Evolutionary conservation across 1,140 invertebrate genomes (phyloP).

Genomic region (Doryteuthis pealeii): DNA sequence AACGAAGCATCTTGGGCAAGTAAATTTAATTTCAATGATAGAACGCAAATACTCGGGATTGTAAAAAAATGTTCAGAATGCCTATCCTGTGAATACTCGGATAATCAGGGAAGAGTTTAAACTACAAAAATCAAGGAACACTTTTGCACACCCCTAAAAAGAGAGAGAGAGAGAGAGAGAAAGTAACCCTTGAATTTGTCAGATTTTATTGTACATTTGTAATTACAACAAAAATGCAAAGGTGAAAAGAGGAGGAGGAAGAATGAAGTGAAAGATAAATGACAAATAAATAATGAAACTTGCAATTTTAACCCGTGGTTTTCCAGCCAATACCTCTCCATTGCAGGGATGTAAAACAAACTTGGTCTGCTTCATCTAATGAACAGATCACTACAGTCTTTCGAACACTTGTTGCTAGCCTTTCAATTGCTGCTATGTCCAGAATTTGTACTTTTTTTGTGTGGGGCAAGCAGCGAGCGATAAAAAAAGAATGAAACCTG

Average conservation of each 20-base stretch:
- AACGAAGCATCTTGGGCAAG: too few relatives aligned
- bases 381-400: constrained; percentile 55
- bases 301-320: background rate
- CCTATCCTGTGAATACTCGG: too few relatives aligned
- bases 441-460: constrained; percentile 39
- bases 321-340: constrained; percentile 53
- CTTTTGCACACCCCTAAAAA: too few relatives aligned
- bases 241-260: too few relatives aligned
- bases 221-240: background rate
- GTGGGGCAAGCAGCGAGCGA: constrained; percentile 55
- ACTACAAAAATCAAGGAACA: too few relatives aligned
- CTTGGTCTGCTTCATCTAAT: constrained; percentile 30
- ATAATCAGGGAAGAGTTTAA: too few relatives aligned
- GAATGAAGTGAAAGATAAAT: background rate
- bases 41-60: too few relatives aligned
- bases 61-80: too few relatives aligned
- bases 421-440: constrained; percentile 53
- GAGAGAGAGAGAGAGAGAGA: too few relatives aligned
- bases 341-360: constrained; percentile 51
- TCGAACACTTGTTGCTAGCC: constrained; percentile 53
- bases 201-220: constrained; percentile 3
- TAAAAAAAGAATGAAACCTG: constrained; percentile 58
- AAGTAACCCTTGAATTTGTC: too few relatives aligned
- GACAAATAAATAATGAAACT: background rate
- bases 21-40: too few relatives aligned